Evolutionary conservation across 2,797 vertebrate species (phyloP), one percentile per base, ranked within the genome.

Genomic region (Echiichthys vipera): DNA sequence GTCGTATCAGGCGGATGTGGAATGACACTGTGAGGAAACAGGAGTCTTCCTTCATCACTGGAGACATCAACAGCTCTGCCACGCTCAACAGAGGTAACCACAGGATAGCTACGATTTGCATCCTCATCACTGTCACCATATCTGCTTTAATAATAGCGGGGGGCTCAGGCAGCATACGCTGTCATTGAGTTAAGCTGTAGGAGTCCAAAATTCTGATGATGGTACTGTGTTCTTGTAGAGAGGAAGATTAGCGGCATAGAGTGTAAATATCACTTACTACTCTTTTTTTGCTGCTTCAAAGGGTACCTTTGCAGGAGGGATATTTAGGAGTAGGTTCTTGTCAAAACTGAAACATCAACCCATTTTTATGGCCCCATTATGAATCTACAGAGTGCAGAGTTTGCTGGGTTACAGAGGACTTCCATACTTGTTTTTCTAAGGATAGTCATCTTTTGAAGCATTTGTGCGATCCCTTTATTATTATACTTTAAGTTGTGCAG

Each of bases 21-120:
- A 99, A 99, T 73, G 98, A 99, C 94, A 99, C 98, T 5, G 98
- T 99, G 89, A 95, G 98, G 93, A 99, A 99, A 86, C 98, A 99
- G 92, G 98, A 99, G 92, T 99, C 98, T 78, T 99, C 98, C 93
- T 99, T 99, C 95, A 99, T 99, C 93, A 98, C 97, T 53, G 97
- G 97, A 90, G 98, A 99, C 94, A 97, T 99, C 95, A 99, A 98
- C 95, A 99, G 97, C 92, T 98, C 97, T 51, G 96, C 97, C 3
- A 97, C 98, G 83, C 96, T 99, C 91, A 99, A 99, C 95, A 96
- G 98, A 99, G 98, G 98, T 99, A 97, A 96, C 94, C 92, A 92
- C 88, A 74, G 91, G 89, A 92, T 83, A 86, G 84, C 84, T 75
- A 81, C 45, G 79, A 83, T 85, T 91, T 86, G 59, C 84, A 76